phyloP scores from a whole-genome alignment of 1,140 invertebrate species.

The Drosophila tsacasi region DNA sequence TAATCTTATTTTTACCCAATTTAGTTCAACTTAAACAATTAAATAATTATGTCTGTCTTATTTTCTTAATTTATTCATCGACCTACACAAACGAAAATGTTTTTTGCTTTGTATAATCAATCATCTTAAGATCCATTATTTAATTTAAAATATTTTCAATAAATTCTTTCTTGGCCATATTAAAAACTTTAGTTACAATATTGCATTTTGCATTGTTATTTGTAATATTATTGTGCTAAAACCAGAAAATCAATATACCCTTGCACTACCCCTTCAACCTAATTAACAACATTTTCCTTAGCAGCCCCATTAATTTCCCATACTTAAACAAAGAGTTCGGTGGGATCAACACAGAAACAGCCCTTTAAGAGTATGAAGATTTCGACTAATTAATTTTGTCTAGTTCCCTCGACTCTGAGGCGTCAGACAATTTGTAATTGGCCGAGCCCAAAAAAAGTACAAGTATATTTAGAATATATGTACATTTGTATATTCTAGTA shows the following conservation, averaged over 20 bases:
- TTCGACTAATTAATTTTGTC: constrained; percentile 24
- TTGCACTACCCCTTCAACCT: neutral
- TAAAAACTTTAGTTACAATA: no score
- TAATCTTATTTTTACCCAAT: neutral
- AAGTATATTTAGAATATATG: constrained; percentile 32
- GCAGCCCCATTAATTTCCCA: constrained; percentile 3
- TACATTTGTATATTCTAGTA: constrained; percentile 14
- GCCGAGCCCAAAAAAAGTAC: constrained; percentile 48
- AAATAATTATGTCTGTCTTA: neutral
- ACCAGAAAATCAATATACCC: no score
- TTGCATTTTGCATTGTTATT: no score
- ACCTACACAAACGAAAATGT: neutral
- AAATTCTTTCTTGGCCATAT: no score
- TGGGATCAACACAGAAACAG: constrained; percentile 6
- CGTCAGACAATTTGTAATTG: constrained; percentile 63
- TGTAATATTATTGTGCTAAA: no score
- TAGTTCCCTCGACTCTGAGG: constrained; percentile 28
- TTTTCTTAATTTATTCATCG: neutral
- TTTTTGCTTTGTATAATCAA: neutral
- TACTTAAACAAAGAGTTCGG: constrained; percentile 2
- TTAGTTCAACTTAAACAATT: neutral
- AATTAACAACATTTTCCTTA: neutral
- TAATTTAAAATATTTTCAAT: neutral
- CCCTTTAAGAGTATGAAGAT: constrained; percentile 18
- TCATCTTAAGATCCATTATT: neutral